Conservation (phyloP, 2,797 vertebrate genomes). For the Ispidina picta region DNA sequence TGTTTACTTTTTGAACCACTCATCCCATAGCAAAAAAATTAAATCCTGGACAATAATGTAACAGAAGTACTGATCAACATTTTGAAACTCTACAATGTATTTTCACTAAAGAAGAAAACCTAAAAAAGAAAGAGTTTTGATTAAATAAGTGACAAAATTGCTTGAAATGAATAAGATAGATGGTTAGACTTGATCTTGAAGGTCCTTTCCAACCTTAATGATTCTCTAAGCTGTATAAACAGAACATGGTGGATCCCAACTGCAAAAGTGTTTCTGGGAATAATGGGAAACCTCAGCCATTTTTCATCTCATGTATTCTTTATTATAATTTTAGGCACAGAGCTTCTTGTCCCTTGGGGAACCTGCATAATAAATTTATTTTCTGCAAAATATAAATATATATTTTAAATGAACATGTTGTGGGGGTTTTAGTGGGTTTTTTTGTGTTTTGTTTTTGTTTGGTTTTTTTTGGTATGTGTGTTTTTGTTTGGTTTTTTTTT, state of each 20-base stretch:
- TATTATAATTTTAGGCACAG: neutral
- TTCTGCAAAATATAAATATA: neutral
- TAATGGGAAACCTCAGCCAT: neutral
- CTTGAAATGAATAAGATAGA: neutral
- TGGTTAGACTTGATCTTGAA: too few species aligned
- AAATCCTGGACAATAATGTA: neutral
- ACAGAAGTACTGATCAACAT: neutral
- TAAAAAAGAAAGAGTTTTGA: neutral
- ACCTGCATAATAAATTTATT: neutral
- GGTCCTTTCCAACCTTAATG: too few species aligned
- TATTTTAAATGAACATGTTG: rapidly evolving
- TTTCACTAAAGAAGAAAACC: neutral
- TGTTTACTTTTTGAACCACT: neutral
- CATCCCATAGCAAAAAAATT: slow-evolving; percentile 9
- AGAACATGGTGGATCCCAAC: neutral
- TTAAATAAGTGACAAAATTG: neutral
- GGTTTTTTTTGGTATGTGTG: too few species aligned
- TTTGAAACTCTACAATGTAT: neutral
- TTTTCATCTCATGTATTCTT: neutral
- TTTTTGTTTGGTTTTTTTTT: too few species aligned
- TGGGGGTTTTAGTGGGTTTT: too few species aligned
- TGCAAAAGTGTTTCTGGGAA: neutral
- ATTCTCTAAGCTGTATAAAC: neutral
- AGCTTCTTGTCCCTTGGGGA: neutral
- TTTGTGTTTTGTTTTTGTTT: too few species aligned